A percentile compares a stretch with the other conserved stretches of the same genome.
Evolutionary conservation across 2,888 invertebrate genomes (phyloP).

Genomic region (Drosophila niveifrons): DNA sequence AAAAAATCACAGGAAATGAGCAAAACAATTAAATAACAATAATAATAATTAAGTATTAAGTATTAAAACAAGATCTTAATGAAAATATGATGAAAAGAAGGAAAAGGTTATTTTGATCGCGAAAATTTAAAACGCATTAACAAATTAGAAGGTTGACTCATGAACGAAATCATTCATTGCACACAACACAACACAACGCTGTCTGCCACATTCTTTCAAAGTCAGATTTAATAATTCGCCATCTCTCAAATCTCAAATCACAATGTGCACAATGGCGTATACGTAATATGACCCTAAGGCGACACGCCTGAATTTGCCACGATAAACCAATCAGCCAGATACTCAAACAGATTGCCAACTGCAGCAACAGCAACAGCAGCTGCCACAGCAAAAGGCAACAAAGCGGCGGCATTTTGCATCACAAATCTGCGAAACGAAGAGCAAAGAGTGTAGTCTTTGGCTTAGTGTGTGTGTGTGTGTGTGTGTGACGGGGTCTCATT

Average conservation of each 20-base stretch:
- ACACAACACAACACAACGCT: conserved; percentile 27
- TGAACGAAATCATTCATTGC: conserved; percentile 44
- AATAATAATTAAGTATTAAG: conserved; percentile 12
- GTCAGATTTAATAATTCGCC: conserved; percentile 66
- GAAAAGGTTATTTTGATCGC: conserved; percentile 40
- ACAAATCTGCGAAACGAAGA: conserved; percentile 6
- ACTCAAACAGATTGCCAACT: conserved; percentile 50
- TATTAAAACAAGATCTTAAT: conserved; percentile 53
- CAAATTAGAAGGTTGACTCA: conserved; percentile 49
- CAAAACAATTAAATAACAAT: conserved; percentile 48
- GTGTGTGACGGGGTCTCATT: conserved; percentile 24
- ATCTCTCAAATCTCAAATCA: background rate
- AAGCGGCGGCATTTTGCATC: conserved; percentile 12
- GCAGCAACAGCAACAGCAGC: conserved; percentile 47
- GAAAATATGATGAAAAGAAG: conserved; percentile 10
- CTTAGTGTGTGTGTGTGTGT: background rate
- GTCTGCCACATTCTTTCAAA: conserved; percentile 69
- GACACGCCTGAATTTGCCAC: conserved; percentile 80
- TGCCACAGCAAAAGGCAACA: conserved; percentile 25
- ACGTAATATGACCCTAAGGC: conserved; percentile 73
- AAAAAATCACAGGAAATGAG: conserved; percentile 65
- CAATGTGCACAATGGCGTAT: conserved; percentile 35
- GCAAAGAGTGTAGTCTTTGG: conserved; percentile 3
- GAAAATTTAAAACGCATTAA: conserved; percentile 72
- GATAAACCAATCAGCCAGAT: conserved; percentile 79